A percentile compares a stretch with the other conserved stretches of the same genome.
phyloP scores from a whole-genome alignment of 2,113 vertebrate species.

The Dicerorhinus sumatrensis region DNA sequence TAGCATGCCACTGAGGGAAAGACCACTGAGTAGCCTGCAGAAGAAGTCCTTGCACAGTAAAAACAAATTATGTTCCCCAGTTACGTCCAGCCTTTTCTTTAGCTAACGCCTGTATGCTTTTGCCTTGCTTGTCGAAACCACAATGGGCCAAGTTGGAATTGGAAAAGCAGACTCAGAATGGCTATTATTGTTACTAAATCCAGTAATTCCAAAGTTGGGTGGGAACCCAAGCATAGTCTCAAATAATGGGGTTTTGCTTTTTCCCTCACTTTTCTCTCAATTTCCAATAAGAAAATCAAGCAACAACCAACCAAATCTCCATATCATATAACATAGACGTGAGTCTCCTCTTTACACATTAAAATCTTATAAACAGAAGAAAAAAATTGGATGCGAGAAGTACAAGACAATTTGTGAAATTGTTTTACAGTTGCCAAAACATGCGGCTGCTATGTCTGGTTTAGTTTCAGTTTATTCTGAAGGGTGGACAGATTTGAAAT shows the following conservation, averaged over 20 bases:
- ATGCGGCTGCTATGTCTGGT: neutral
- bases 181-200: accelerated
- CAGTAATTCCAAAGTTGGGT: neutral
- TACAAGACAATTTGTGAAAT: accelerated
- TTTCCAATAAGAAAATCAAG: neutral
- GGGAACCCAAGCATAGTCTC: neutral
- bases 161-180: too few relatives aligned
- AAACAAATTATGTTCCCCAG: accelerated
- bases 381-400: accelerated
- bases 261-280: neutral
- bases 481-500: neutral
- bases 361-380: neutral
- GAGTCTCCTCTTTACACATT: neutral
- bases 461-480: neutral
- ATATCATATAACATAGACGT: accelerated
- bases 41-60: neutral
- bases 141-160: accelerated
- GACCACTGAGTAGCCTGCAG: neutral
- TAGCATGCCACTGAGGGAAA: accelerated
- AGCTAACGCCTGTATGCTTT: accelerated
- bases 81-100: accelerated
- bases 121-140: accelerated
- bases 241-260: neutral
- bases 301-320: neutral
- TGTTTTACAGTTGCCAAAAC: neutral